phyloP scores from a whole-genome alignment of 1,140 invertebrate species.

The Leptestheria dahalacensis region DNA sequence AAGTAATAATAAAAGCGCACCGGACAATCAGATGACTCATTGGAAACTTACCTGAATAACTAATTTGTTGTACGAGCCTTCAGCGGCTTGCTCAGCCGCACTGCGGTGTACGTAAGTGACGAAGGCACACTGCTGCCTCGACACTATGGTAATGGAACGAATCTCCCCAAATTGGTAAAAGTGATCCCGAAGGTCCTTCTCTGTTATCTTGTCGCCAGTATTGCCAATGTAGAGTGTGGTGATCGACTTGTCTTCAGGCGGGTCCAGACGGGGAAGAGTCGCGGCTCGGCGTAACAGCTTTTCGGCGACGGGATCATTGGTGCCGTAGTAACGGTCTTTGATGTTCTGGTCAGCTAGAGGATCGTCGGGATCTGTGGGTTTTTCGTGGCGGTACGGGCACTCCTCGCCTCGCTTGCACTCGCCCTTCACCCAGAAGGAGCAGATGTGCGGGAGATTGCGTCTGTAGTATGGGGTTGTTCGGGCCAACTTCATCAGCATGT shows the following conservation, averaged over 20 bases:
- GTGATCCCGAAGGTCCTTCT: conserved; percentile 77
- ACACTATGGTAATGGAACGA: conserved; percentile 75
- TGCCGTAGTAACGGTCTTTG: conserved; percentile 94
- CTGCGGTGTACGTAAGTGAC: conserved; percentile 83
- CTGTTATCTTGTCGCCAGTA: conserved; percentile 69
- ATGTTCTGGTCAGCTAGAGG: conserved; percentile 98
- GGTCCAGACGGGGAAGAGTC: conserved; percentile 82
- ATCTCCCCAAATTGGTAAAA: conserved; percentile 99
- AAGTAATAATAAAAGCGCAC: neutral
- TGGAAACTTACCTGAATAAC: conserved; percentile 43
- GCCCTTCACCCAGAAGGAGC: conserved; percentile 99
- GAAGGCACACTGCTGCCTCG: conserved; percentile 92
- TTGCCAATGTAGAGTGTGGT: conserved; percentile 95
- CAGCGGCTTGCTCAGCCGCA: conserved; percentile 83
- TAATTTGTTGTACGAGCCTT: conserved; percentile 91
- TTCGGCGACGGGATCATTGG: conserved; percentile 97
- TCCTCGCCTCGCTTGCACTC: conserved; percentile 98
- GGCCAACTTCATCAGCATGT: conserved; percentile 85
- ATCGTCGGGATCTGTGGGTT: conserved; percentile 98
- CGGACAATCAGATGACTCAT: neutral
- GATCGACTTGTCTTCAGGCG: conserved; percentile 89
- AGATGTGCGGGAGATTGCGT: conserved; percentile 95
- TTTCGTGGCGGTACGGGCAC: conserved; percentile 97
- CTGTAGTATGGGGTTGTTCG: conserved; percentile 97
- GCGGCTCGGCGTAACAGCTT: conserved; percentile 87